Evolutionary conservation across 1,140 invertebrate species (phyloP).

Genomic region (Trichonephila clavata): DNA sequence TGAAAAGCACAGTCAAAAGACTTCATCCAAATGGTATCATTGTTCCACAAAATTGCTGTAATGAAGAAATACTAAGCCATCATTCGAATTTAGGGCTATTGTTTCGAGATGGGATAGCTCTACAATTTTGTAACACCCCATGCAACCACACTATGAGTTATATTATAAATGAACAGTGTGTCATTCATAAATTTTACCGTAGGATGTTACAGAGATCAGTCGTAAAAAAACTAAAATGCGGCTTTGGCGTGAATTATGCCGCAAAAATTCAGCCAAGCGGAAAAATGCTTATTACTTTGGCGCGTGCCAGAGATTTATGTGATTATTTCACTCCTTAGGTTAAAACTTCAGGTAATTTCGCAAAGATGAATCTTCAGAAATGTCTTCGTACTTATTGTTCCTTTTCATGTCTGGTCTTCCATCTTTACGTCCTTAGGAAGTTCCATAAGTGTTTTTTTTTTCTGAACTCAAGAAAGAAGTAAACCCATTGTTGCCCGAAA

Average conservation of each 20-base stretch:
- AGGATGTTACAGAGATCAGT: neutral
- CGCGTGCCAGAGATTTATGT: neutral
- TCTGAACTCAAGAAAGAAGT: neutral
- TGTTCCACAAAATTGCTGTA: neutral
- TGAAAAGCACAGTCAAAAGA: too few relatives aligned
- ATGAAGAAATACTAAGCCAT: neutral
- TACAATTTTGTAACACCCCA: neutral
- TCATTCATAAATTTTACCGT: neutral
- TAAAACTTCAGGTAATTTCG: neutral
- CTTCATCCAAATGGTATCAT: too few relatives aligned
- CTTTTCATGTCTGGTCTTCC: neutral
- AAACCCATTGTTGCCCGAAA: neutral
- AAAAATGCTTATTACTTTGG: slow-evolving; percentile 17
- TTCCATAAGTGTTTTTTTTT: neutral
- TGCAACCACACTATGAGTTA: neutral
- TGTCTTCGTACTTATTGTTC: neutral
- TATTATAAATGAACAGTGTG: neutral
- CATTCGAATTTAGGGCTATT: neutral
- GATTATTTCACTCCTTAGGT: neutral
- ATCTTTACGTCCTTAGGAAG: neutral
- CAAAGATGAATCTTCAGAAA: neutral
- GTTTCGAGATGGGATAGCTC: neutral
- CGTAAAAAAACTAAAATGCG: neutral
- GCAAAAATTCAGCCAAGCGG: neutral
- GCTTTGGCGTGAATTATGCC: neutral